Conservation (phyloP, 2,113 vertebrate genomes). For the Tragulus kanchil region DNA sequence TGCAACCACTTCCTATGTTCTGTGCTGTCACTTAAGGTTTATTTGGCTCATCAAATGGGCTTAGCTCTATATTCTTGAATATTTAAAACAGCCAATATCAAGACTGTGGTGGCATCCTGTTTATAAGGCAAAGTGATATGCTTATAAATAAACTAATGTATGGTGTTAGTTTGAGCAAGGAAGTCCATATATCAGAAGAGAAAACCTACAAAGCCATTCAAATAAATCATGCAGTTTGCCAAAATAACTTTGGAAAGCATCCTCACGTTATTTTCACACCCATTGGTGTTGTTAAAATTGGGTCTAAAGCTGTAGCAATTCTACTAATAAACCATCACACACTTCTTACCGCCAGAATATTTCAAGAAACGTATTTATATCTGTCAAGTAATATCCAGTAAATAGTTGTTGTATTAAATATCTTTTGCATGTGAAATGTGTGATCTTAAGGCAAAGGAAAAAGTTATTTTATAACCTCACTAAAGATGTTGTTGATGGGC, state of each 20-base stretch:
- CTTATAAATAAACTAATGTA: conserved; percentile 71
- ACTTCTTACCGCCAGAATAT: conserved; percentile 45
- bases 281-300: no score
- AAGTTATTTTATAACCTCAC: background rate
- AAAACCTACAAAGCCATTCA: conserved; percentile 29
- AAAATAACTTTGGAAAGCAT: conserved; percentile 53
- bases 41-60: conserved; percentile 41
- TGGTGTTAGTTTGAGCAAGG: background rate
- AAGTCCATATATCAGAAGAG: background rate
- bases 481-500: background rate
- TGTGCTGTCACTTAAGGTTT: background rate
- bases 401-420: conserved; percentile 63
- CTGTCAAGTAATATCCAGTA: background rate
- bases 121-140: conserved; percentile 65
- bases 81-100: conserved; percentile 36
- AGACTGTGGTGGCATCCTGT: conserved; percentile 25
- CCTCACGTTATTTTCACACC: no score
- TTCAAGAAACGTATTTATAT: conserved; percentile 57
- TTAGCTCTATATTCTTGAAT: conserved; percentile 56
- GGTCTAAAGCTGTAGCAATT: background rate
- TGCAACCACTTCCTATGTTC: conserved; percentile 58
- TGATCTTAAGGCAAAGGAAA: background rate
- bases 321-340: conserved; percentile 3
- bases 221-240: background rate
- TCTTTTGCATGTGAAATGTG: conserved; percentile 30